Conservation (phyloP, 2,113 vertebrate genomes). For the Pelecanoides urinatrix region DNA sequence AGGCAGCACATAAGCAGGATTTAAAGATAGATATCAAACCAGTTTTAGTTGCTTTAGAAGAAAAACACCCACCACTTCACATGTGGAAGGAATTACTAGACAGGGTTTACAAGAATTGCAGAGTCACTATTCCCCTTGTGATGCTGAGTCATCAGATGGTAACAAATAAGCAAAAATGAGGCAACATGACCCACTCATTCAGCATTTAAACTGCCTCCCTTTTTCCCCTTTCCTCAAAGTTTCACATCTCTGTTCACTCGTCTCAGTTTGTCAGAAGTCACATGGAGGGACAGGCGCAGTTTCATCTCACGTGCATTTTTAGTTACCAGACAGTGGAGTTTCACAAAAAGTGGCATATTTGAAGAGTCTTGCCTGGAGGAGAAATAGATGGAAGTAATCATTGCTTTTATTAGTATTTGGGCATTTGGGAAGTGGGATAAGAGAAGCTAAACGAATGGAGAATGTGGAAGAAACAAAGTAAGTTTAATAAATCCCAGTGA, state of each 20-base stretch:
- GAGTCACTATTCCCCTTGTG: conserved; percentile 47
- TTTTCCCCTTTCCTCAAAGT: conserved; percentile 1
- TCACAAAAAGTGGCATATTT: not conserved
- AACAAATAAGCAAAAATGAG: not conserved
- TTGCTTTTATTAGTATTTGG: not conserved
- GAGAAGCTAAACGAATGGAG: not conserved
- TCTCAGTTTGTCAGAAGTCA: conserved; percentile 12
- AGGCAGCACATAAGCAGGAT: not conserved
- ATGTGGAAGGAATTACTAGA: not conserved
- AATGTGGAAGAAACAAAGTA: not conserved
- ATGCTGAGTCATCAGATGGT: conserved; percentile 39
- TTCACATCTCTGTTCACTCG: conserved; percentile 54
- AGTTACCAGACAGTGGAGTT: not conserved
- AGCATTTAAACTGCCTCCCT: not conserved
- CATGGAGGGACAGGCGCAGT: not conserved
- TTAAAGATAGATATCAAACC: not conserved
- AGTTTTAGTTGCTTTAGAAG: not conserved
- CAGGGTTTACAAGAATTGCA: conserved; percentile 19
- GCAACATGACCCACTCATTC: not conserved
- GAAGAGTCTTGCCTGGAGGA: not conserved
- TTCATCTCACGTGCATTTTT: not conserved
- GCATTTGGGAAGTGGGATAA: not conserved
- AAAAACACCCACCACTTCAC: not conserved
- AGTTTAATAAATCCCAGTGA: not conserved
- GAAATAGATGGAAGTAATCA: not conserved